Evolutionary conservation across 1,140 invertebrate species (phyloP).

Genomic region (Cardiocondyla obscurior): DNA sequence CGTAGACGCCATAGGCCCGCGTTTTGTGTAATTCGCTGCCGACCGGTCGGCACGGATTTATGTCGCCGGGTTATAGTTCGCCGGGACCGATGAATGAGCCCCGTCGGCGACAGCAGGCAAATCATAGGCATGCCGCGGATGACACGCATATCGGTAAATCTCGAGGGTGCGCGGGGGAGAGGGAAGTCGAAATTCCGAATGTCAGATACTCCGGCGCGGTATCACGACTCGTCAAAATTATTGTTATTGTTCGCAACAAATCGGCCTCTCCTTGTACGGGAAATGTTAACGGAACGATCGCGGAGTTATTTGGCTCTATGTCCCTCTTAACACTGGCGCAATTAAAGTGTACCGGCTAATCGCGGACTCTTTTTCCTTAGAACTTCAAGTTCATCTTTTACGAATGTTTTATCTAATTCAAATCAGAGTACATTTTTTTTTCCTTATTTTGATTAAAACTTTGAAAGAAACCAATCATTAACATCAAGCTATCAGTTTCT

Average conservation of each 20-base stretch:
- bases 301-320: too few species aligned
- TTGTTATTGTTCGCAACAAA: slow-evolving; percentile 14
- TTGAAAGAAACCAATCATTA: neutral
- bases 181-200: neutral
- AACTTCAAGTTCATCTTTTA: neutral
- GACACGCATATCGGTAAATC: slow-evolving; percentile 52
- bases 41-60: slow-evolving; percentile 31
- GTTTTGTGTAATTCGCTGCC: slow-evolving; percentile 21
- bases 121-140: slow-evolving; percentile 45
- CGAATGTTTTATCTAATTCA: neutral
- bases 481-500: neutral
- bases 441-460: slow-evolving; percentile 4
- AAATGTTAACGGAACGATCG: neutral
- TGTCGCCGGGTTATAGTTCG: slow-evolving; percentile 25
- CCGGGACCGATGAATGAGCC: slow-evolving; percentile 31
- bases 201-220: neutral
- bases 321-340: neutral
- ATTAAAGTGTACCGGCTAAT: neutral
- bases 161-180: neutral
- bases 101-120: slow-evolving; percentile 30
- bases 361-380: too few species aligned
- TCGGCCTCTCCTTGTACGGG: neutral
- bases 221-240: slow-evolving; percentile 22
- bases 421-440: neutral
- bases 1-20: slow-evolving; percentile 13